Base-by-base conservation (phyloP, 35 echinoderm and acorn worm species). In the Hemicentrotus pulcherrimus region DNA sequence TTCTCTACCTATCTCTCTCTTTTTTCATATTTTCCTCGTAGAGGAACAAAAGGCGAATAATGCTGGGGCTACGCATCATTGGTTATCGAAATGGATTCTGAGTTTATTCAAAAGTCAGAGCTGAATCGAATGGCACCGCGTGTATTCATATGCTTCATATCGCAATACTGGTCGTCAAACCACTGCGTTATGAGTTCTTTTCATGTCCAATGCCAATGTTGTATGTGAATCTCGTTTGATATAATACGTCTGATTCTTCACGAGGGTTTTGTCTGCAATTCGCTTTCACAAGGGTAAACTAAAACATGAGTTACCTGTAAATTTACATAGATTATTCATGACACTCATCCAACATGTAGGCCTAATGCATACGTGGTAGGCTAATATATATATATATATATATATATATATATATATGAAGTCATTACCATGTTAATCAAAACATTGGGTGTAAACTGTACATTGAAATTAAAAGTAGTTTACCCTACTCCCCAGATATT, bases 41-140 rank as follows among this genome's bases (percentile, higher is more conserved):
- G 28, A 78, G 65, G 28, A 22, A 78, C 65, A 78, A 78, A 78
- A 78, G 65, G 28, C 19, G 19, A 78, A 78, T 78, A 78, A 78
- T n/a, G 65, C 65, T 18, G 65, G 65, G 61, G 65, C 65, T 78
- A 78, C 65, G 65, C 65, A 78, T 78, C 65, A 78, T 78, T 78
- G 65, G 65, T 78, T 78, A n/a, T 78, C 65, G 65, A 78, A 78
- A 78, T 78, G 65, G 65, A 78, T 78, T 78, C 19, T 78, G 65
- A 78, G 19, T 78, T 78, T 78, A 78, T 78, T 78, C 65, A 78
- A 78, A 78, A n/a, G n/a, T n/a, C n/a, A n/a, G 65, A 28, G 28
- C 24, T 28, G 65, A 78, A 28, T 7, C 65, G 7, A 15, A 78
- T 78, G 65, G 65, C 65, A 78, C 65, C 65, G 65, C 65, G n/a